Evolutionary conservation across 2,113 vertebrate species (phyloP), one percentile per base, ranked within the genome.

Genomic region (Sclerurus mexicanus): DNA sequence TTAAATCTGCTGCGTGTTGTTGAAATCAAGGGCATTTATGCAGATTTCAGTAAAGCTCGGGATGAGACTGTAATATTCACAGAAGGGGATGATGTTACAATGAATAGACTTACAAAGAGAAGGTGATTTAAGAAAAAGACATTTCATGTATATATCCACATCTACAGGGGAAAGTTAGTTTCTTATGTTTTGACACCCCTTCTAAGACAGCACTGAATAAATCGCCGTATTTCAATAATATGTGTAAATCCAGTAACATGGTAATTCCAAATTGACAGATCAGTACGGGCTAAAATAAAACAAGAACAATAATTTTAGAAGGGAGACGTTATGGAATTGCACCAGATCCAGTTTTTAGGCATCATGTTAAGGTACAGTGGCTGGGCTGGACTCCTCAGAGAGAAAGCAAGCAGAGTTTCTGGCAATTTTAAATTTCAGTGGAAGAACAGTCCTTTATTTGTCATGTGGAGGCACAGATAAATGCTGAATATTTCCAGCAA

Each of bases 241-340:
- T 82, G 74, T 96, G 85, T 78, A 96, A 93, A 96, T 89, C 69
- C 80, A 87, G 72, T 76, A 89, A 52, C 66, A 59, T 28, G 56
- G 49, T 95, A 59, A 93, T 95, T 97, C 89, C 35, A 81, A 87
- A 93, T 3, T 96, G 89, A 89, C 91, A 95, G 49, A 71, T 93
- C 76, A 67, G 42, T 90, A 18, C 74, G 40, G 64, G 52, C 52
- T 81, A 78, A 92, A 92, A 89, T 62, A 90, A 92, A 83, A 71
- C 56, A 95, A 78, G 60, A 85, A 58, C 63, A 78, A 85, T 72
- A 87, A 84, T 73, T 72, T 35, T 1, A 28, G 76, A 83, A 73
- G 14, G 40, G 25, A 91, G 46, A 44, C 16, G 42, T 93, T 56
- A 56, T 11, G 8, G 82, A 75, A 90, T 85, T 78, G 53, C 46